Base-by-base conservation (phyloP, 2,113 vertebrate species). In the Agelaius phoeniceus region DNA sequence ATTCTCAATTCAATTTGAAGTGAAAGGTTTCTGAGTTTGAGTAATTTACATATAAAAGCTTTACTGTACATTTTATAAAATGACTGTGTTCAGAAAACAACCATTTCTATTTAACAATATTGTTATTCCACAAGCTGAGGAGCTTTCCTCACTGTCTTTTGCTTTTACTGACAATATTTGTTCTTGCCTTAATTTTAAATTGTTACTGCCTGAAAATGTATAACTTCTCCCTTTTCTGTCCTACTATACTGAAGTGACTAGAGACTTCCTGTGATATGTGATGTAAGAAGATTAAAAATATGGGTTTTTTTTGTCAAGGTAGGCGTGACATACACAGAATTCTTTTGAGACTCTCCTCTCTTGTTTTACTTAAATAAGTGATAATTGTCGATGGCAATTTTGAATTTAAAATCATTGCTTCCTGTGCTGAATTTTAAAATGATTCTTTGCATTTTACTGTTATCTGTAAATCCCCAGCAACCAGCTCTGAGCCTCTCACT, bases 11-110 rank as follows among this genome's bases (percentile, higher is more conserved):
- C 97, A 98, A 97, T 98, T 98, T 97, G 97, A 97, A 97, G 93
- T 92, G 96, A 97, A 97, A 97, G 94, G 96, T 97, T 97, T 97
- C 92, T 83, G 86, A 97, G 89, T 98, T 98, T 96, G 94, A 92
- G 94, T 97, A 97, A 98, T 98, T 98, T 98, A 97, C 98, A 98
- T 98, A 97, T 98, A 98, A 98, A 98, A 98, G 97, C 95, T 48
- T 98, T 97, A 97, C 93, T 97, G 92, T 97, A 97, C 95, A 91
- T 96, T 98, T 97, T 97, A 94, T 96, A 95, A 97, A 97, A 97
- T 87, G 93, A 97, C 96, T 97, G 80, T 97, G 88, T 98, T 97
- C 96, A 76, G 96, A 97, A 97, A 98, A 98, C 95, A 98, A 90
- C 68, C 17, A 89, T 96, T 97, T 98, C 96, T 96, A 83, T 98